phyloP scores from a whole-genome alignment of 2,113 vertebrate species.

The Periophthalmodon schlosseri region DNA sequence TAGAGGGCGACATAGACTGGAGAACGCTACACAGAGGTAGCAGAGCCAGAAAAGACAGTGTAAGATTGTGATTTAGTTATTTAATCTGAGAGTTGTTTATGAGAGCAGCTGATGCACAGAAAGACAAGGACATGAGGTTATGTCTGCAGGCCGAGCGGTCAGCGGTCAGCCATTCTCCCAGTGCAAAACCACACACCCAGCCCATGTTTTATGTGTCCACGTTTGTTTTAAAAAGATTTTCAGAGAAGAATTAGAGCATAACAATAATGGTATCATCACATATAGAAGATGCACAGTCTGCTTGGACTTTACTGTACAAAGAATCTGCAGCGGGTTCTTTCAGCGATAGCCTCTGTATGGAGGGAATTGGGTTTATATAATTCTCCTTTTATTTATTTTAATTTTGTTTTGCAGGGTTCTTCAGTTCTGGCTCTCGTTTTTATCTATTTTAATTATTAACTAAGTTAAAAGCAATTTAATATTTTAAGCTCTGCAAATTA shows the following conservation, averaged over 20 bases:
- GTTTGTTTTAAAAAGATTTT: constrained; percentile 59
- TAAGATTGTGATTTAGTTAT: constrained; percentile 60
- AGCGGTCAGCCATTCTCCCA: constrained; percentile 45
- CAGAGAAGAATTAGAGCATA: constrained; percentile 61
- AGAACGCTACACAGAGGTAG: constrained; percentile 13
- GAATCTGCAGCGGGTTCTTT: constrained; percentile 71
- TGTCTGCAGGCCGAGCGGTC: constrained; percentile 67
- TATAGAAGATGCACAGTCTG: constrained; percentile 75
- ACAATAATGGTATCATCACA: constrained; percentile 61
- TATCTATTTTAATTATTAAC: constrained; percentile 85
- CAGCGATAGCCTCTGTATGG: constrained; percentile 71
- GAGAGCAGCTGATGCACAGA: constrained; percentile 32
- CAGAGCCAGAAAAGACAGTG: constrained; percentile 33
- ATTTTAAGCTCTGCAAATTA: constrained; percentile 83
- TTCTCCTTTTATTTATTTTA: constrained; percentile 76
- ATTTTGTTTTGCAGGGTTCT: constrained; percentile 80
- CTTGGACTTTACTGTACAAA: constrained; percentile 73
- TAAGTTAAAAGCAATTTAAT: constrained; percentile 86
- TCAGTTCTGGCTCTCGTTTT: constrained; percentile 83
- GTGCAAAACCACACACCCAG: constrained; percentile 33
- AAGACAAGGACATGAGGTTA: constrained; percentile 75
- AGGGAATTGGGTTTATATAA: constrained; percentile 66
- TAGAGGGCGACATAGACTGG: constrained; percentile 55
- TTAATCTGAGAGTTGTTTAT: constrained; percentile 43
- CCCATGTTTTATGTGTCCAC: constrained; percentile 41